These are phyloP conservation scores for Petrocephalus microphthalmus DNA, from an alignment of 2,113 vertebrate species.

Conservation along the genomic window DNA sequence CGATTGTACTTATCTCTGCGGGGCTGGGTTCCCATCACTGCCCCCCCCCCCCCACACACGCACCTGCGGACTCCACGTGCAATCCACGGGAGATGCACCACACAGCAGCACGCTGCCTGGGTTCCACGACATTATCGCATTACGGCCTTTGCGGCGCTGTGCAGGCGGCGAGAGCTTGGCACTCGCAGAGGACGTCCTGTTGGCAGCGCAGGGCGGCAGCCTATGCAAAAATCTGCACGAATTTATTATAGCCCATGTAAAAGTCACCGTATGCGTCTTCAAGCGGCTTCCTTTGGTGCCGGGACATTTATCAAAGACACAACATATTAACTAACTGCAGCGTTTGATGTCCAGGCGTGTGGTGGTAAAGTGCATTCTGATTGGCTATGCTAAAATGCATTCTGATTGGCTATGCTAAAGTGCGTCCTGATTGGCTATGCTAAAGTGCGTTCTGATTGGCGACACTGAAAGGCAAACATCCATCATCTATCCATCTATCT, in stretches of 20 bases:
- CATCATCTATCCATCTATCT: neutral
- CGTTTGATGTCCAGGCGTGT: neutral
- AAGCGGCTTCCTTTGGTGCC: neutral
- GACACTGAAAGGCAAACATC: neutral
- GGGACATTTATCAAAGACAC: slow-evolving; percentile 1
- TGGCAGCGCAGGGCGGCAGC: neutral
- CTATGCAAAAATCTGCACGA: neutral
- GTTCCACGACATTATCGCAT: neutral
- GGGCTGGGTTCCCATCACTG: neutral
- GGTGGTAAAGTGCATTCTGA: neutral
- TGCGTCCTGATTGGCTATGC: too few relatives aligned
- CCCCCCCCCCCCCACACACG: neutral
- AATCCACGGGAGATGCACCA: neutral
- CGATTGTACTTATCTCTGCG: neutral
- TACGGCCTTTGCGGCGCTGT: neutral
- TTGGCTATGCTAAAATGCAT: neutral
- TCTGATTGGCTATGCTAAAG: neutral
- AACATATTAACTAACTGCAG: neutral
- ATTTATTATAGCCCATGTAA: neutral
- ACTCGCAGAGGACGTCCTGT: neutral
- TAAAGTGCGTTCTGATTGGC: neutral
- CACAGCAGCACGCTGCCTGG: neutral
- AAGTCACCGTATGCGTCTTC: neutral
- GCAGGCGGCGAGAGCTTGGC: too few relatives aligned
- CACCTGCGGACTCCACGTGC: neutral